Conservation (phyloP, 2,888 invertebrate species). For the Cheilosia vulpina region DNA sequence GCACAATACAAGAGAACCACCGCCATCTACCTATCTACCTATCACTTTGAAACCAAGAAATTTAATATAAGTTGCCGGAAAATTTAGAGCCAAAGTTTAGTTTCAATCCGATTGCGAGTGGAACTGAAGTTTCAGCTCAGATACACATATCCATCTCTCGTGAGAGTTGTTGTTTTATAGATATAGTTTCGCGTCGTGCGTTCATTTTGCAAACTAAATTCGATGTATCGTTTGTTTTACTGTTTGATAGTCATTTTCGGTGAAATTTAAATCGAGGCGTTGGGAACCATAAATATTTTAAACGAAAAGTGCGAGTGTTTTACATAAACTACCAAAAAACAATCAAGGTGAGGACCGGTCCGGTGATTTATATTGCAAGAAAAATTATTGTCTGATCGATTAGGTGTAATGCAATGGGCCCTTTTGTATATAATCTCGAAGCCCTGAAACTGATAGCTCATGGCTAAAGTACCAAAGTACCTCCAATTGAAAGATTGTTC, state of each 20-base stretch:
- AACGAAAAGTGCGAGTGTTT: background rate
- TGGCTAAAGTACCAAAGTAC: slow-evolving; percentile 14
- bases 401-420: background rate
- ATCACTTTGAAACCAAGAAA: slow-evolving; percentile 48
- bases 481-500: background rate
- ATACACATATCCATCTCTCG: slow-evolving; percentile 9
- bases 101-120: slow-evolving; percentile 62
- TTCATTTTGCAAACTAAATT: background rate
- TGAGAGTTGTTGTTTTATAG: background rate
- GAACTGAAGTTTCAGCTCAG: slow-evolving; percentile 30
- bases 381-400: too few relatives aligned
- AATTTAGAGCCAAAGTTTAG: slow-evolving; percentile 63
- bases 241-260: background rate
- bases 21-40: background rate
- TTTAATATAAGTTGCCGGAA: slow-evolving; percentile 72
- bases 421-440: background rate
- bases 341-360: slow-evolving; percentile 36
- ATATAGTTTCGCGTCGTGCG: background rate
- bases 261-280: slow-evolving; percentile 7
- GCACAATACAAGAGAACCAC: slow-evolving; percentile 10
- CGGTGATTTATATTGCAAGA: too few relatives aligned
- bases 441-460: background rate
- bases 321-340: slow-evolving; percentile 14
- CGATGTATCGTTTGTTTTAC: background rate
- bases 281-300: background rate